Base-by-base conservation (phyloP, 2,888 invertebrate species). In the Leptinotarsa juncta region DNA sequence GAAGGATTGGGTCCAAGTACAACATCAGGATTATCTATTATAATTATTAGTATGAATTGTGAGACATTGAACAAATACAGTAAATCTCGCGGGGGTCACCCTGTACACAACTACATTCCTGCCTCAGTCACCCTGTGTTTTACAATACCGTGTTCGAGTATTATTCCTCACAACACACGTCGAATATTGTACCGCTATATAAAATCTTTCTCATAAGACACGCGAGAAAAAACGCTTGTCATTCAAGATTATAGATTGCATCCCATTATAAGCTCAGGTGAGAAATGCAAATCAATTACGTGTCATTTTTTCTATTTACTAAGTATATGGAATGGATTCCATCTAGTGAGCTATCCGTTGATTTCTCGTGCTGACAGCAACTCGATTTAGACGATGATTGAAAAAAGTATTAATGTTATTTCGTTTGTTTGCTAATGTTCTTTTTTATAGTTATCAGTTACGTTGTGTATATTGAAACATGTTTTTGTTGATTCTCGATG, bases 181-280 rank as follows among this genome's bases (percentile, higher is more conserved):
- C 3, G 12, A 53, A 53, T 57, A 10, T 14, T 15, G 42, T 62
- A 32, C 62, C 62, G 62, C 42, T 62, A 62, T 42, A 42, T 42
- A 16, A 42, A 62, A 62, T 32, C 32, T 62, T 62, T 32, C n/a
- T 12, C 62, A 62, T 62, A 62, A 42, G 26, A 32, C 62, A 62
- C 16, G 12, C 18, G 16, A 51, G n/a, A 62, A 62, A 62, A 62
- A 62, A 32, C n/a, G 62, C 62, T 62, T 62, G 62, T 62, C 62
- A 62, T 62, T 62, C 32, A 62, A 42, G 62, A 62, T 42, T 62
- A n/a, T 62, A 32, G 32, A 62, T 62, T 62, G 42, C 62, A 62
- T 32, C 32, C 62, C 62, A 32, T 62, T 62, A 62, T 62, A n/a
- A n/a, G 62, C 10, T 42, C 2, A 62, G 32, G n/a, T 32, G 62